Percentiles rank a stretch among this genome's conserved stretches.
Conservation (phyloP, 2,888 invertebrate genomes). For the Oeneis ivallda region DNA sequence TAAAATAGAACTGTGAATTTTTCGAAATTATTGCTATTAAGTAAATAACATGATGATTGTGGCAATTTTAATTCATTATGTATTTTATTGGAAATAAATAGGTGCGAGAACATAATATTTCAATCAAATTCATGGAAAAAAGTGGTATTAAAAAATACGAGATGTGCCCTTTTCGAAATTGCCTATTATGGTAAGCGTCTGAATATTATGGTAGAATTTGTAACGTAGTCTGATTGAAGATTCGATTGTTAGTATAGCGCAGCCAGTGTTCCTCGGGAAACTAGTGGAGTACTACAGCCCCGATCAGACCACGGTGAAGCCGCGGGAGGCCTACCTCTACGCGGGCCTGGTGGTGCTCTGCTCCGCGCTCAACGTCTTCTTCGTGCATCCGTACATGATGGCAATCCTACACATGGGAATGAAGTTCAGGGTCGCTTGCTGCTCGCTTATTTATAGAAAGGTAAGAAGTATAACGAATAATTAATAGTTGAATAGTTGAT, state of each 20-base stretch:
- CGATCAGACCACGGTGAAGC: conserved; percentile 51
- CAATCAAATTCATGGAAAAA: too few relatives aligned
- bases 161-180: too few relatives aligned
- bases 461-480: conserved; percentile 48
- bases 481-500: too few relatives aligned
- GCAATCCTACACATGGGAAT: conserved; percentile 90
- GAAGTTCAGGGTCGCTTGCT: conserved; percentile 90
- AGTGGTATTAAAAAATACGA: too few relatives aligned
- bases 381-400: conserved; percentile 95
- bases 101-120: too few relatives aligned
- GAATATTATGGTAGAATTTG: too few relatives aligned
- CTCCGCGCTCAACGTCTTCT: conserved; percentile 87
- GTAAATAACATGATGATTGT: too few relatives aligned
- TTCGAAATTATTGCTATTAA: too few relatives aligned
- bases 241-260: conserved; percentile 76
- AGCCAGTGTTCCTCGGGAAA: conserved; percentile 84
- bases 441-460: conserved; percentile 92
- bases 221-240: background rate
- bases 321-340: conserved; percentile 86
- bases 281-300: conserved; percentile 83
- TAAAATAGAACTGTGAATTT: too few relatives aligned
- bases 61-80: too few relatives aligned
- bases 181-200: too few relatives aligned
- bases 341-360: conserved; percentile 87
- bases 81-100: too few relatives aligned